Evolutionary conservation across 2,797 vertebrate species (phyloP).

Genomic region (Eutrigla gurnardus): DNA sequence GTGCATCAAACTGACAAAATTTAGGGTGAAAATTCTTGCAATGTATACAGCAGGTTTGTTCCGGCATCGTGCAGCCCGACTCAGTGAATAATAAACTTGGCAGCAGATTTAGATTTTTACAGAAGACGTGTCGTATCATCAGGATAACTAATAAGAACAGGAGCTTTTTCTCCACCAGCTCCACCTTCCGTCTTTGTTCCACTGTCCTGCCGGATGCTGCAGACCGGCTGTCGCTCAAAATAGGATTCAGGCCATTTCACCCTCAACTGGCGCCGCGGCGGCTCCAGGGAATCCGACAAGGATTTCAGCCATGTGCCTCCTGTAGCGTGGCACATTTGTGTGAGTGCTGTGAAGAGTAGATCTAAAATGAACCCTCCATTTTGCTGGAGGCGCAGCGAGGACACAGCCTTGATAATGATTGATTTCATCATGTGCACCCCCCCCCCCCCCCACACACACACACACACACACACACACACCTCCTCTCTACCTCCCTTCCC

Average conservation of each 20-base stretch:
- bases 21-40: too few species aligned
- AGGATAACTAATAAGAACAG: too few species aligned
- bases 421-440: constrained; percentile 31
- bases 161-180: too few species aligned
- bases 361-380: constrained; percentile 39
- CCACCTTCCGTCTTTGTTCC: too few species aligned
- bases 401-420: constrained; percentile 61
- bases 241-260: constrained; percentile 53
- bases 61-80: too few species aligned
- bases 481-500: constrained; percentile 7
- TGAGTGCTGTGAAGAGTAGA: constrained; percentile 37
- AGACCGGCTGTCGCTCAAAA: constrained; percentile 30
- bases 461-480: neutral
- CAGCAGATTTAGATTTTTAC: too few species aligned
- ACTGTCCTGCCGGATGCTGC: neutral
- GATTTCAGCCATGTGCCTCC: constrained; percentile 16
- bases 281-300: constrained; percentile 29
- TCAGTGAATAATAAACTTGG: too few species aligned
- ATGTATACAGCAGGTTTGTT: too few species aligned
- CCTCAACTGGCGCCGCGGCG: neutral
- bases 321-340: constrained; percentile 39
- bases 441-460: neutral
- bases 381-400: constrained; percentile 40
- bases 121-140: too few species aligned
- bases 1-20: too few species aligned